Evolutionary conservation across 2,113 vertebrate genomes (phyloP).

Genomic region (Eolophus roseicapilla): DNA sequence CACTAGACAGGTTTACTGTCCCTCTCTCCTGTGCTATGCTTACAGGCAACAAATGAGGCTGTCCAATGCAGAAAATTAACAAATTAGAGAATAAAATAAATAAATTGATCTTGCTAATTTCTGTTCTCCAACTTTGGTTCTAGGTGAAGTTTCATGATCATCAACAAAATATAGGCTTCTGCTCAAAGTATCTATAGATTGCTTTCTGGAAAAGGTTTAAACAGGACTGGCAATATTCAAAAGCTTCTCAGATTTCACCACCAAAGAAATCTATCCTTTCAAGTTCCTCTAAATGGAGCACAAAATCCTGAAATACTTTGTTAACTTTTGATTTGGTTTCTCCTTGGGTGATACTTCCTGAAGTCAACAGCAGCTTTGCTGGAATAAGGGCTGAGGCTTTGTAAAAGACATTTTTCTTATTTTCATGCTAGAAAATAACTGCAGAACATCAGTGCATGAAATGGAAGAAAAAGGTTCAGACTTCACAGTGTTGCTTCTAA

Average conservation of each 20-base stretch:
- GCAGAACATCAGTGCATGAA: not conserved
- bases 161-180: not conserved
- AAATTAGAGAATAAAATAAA: not conserved
- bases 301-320: not conserved
- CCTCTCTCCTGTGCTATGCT: not conserved
- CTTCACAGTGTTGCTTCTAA: not conserved
- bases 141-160: not conserved
- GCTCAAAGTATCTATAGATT: not conserved
- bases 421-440: constrained; percentile 11
- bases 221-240: not conserved
- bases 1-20: not conserved
- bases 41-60: not conserved
- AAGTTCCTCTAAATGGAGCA: not conserved
- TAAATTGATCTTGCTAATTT: not conserved
- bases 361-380: not conserved
- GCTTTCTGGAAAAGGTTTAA: constrained; percentile 13
- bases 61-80: not conserved
- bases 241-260: not conserved
- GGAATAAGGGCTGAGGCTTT: not conserved
- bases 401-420: not conserved
- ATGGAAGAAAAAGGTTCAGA: constrained; percentile 17
- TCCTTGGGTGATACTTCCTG: not conserved
- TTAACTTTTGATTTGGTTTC: not conserved
- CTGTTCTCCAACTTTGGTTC: not conserved
- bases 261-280: not conserved